Evolutionary conservation across 2,888 invertebrate genomes (phyloP).

Genomic region (Magallana nippona): DNA sequence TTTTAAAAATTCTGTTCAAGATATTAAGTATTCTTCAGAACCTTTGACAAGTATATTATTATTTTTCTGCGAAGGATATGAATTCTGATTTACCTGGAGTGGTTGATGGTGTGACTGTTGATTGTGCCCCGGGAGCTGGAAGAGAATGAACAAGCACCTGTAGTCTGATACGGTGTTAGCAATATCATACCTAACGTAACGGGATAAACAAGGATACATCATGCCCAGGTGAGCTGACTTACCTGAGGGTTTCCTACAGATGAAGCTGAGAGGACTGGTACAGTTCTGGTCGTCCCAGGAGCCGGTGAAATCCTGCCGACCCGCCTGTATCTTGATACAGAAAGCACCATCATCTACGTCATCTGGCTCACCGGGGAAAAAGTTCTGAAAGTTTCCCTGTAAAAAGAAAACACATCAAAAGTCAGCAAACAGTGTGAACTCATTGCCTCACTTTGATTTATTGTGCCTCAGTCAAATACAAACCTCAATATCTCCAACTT

Average conservation of each 20-base stretch:
- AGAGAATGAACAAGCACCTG: not conserved
- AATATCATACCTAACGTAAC: too few relatives aligned
- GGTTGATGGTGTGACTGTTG: conserved; percentile 39
- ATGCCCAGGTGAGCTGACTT: conserved; percentile 35
- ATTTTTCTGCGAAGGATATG: too few relatives aligned
- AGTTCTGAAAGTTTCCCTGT: conserved; percentile 55
- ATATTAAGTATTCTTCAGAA: too few relatives aligned
- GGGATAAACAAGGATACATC: too few relatives aligned
- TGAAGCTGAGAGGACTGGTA: conserved; percentile 56
- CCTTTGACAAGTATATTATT: too few relatives aligned
- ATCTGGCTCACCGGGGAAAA: conserved; percentile 63
- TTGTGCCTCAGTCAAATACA: too few relatives aligned
- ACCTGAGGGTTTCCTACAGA: conserved; percentile 64
- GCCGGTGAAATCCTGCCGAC: conserved; percentile 57
- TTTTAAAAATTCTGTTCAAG: too few relatives aligned
- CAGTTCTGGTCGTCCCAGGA: conserved; percentile 65
- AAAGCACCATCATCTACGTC: conserved; percentile 54
- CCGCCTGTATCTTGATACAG: conserved; percentile 61
- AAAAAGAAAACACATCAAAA: not conserved
- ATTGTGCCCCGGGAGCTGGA: conserved; percentile 42
- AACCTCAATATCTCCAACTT: too few relatives aligned
- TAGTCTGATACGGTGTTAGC: too few relatives aligned
- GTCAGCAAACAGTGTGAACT: too few relatives aligned
- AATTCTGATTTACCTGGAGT: conserved; percentile 38
- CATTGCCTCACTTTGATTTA: too few relatives aligned